Base-by-base conservation (phyloP, 2,797 vertebrate genomes). In the Setipinna tenuifilis region DNA sequence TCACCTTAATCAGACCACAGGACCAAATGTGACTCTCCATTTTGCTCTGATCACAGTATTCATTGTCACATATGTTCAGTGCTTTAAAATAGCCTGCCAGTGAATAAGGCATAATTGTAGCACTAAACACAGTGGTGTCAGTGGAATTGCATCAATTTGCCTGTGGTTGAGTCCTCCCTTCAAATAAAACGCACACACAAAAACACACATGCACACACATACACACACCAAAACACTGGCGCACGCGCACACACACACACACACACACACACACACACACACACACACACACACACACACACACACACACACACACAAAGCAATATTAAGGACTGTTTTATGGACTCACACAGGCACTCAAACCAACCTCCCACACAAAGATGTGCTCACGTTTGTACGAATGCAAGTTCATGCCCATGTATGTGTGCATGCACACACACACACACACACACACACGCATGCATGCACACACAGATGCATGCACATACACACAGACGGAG, bases 81-180 rank as follows among this genome's bases (percentile, higher is more conserved):
- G 93, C 94, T 92, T 94, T 92, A 95, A 94, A 93, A 91, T 90
- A 93, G 90, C 85, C 90, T 61, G 91, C 87, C 93, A 92, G 91
- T 93, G 94, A 94, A 92, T 92, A 91, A 92, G 81, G 93, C 92
- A 93, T 95, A 95, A 95, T 95, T 95, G 94, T 93, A 91, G 92
- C 89, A 93, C 93, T 95, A 91, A 93, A 94, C 91, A 91, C 89
- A 78, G 71, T 78, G 71, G 71, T 78, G 71, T 78, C 71, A 44
- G 19, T 19, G 35, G 71, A 78, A 78, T 78, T 35, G 71, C 71
- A 78, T 78, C 71, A 78, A 78, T 78, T 78, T 78, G 31, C 71
- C 35, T 44, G 31, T 78, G 41, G 71, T 14, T 44, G 71, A 78
- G 71, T 78, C 17, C 71, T 44, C 71, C 68, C 65, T 31, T 28